A percentile compares a stretch with the other conserved stretches of the same genome.
phyloP scores from a whole-genome alignment of 2,113 vertebrate species.

The Anseranas semipalmata region DNA sequence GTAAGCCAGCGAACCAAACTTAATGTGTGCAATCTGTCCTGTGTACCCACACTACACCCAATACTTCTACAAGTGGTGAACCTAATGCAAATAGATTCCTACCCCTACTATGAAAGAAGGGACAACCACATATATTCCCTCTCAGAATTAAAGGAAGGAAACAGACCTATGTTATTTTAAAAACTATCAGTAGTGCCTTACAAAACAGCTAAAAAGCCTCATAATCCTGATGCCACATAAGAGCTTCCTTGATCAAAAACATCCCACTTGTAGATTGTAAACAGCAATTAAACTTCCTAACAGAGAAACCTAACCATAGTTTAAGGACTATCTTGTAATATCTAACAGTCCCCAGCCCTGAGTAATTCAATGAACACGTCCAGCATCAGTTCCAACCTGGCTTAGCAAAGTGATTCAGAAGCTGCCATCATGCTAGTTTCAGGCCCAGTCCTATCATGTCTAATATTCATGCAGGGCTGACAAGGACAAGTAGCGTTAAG shows the following conservation, averaged over 20 bases:
- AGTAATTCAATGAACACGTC: not conserved
- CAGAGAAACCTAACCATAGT: not conserved
- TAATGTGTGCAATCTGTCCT: not conserved
- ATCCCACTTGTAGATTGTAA: not conserved
- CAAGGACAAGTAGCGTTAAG: not conserved
- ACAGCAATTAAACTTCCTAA: not conserved
- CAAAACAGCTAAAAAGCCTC: not conserved
- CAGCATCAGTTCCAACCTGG: not conserved
- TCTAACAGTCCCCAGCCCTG: not conserved
- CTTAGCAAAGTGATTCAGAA: not conserved
- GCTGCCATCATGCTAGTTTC: not conserved
- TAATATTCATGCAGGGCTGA: not conserved
- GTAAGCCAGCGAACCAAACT: not conserved
- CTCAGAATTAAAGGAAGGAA: not conserved
- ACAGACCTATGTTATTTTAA: not conserved
- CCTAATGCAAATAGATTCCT: not conserved
- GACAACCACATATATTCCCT: not conserved
- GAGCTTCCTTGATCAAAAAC: not conserved
- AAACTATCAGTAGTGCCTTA: not conserved
- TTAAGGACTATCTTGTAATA: not conserved
- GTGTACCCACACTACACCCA: not conserved
- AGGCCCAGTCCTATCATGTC: not conserved
- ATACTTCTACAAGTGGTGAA: not conserved
- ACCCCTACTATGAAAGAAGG: not conserved
- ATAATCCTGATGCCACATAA: not conserved